Conservation (phyloP, 2,888 invertebrate genomes). For the Aleiodes testaceus region DNA sequence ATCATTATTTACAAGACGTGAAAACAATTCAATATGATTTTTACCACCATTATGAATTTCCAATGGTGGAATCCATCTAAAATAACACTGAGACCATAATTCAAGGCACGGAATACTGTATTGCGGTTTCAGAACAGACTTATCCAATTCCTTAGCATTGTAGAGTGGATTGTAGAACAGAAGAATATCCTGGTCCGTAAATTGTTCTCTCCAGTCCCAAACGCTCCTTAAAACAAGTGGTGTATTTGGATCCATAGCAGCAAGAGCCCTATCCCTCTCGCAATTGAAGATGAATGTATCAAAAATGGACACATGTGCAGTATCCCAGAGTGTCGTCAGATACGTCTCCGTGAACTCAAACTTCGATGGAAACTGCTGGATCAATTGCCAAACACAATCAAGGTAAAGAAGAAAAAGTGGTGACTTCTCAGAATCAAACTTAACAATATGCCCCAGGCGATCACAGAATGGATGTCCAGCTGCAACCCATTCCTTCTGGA, state of each 20-base stretch:
- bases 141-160: constrained; percentile 60
- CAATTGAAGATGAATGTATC: constrained; percentile 95
- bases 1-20: constrained; percentile 73
- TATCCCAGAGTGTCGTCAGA: constrained; percentile 93
- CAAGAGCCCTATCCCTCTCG: constrained; percentile 83
- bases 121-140: constrained; percentile 73
- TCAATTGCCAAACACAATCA: constrained; percentile 94
- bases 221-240: constrained; percentile 82
- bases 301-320: constrained; percentile 89
- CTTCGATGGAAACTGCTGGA: constrained; percentile 88
- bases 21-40: constrained; percentile 76
- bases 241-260: constrained; percentile 75
- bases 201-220: constrained; percentile 95
- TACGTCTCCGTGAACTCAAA: constrained; percentile 96
- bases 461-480: constrained; percentile 92
- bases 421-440: constrained; percentile 78
- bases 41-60: constrained; percentile 84
- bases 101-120: constrained; percentile 77
- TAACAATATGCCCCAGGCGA: constrained; percentile 81
- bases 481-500: constrained; percentile 96
- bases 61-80: constrained; percentile 89
- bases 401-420: constrained; percentile 93
- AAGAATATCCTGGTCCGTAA: constrained; percentile 85
- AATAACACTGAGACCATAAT: constrained; percentile 92
- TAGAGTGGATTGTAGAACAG: constrained; percentile 91